phyloP scores from a whole-genome alignment of 2,797 vertebrate species.

The Cichlasoma orientale region DNA sequence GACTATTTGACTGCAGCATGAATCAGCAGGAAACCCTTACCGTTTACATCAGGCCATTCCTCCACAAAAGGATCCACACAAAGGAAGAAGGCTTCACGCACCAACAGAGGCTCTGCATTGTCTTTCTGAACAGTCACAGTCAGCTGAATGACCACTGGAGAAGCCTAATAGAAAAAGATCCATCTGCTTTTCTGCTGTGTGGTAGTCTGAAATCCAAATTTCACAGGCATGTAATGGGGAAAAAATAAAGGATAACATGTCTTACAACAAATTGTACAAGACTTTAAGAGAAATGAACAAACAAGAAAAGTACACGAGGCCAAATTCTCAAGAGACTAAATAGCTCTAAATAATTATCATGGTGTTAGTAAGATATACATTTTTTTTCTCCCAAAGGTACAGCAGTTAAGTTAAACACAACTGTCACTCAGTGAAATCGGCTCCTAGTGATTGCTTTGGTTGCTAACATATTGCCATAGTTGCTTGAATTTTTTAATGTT shows the following conservation, averaged over 20 bases:
- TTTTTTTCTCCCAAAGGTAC: no score
- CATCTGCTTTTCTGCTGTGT: conserved; percentile 19
- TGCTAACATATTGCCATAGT: no score
- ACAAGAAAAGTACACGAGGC: neutral
- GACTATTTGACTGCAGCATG: conserved; percentile 67
- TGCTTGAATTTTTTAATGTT: no score
- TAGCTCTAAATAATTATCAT: neutral
- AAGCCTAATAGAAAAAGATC: conserved; percentile 29
- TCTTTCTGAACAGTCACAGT: conserved; percentile 35
- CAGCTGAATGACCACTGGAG: conserved; percentile 13
- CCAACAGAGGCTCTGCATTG: conserved; percentile 23
- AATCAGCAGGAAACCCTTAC: conserved; percentile 66
- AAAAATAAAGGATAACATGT: neutral
- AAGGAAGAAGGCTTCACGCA: conserved; percentile 20
- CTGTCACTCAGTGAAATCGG: no score
- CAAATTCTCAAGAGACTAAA: neutral
- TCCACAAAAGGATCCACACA: conserved; percentile 39
- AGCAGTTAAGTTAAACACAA: no score
- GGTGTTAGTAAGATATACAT: neutral
- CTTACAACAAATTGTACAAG: neutral
- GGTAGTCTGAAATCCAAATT: conserved; percentile 11
- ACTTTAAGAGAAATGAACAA: neutral
- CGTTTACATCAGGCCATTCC: conserved; percentile 32
- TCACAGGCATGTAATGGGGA: conserved; percentile 8
- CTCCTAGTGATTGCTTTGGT: no score